phyloP scores from a whole-genome alignment of 2,113 vertebrate genomes.

The Sebastes fasciatus region DNA sequence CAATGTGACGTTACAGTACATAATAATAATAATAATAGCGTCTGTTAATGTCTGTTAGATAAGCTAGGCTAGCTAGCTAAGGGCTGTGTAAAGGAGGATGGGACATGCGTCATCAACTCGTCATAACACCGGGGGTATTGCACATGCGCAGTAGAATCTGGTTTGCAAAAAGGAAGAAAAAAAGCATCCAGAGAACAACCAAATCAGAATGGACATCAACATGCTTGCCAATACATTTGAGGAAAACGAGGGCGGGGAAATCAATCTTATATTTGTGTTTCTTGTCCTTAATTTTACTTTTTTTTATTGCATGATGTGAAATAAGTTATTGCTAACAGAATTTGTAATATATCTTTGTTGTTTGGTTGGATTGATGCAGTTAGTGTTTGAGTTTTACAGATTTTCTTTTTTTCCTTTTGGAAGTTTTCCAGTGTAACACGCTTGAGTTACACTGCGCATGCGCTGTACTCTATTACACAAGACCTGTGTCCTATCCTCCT shows the following conservation, averaged over 20 bases:
- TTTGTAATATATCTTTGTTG: slow-evolving; percentile 98
- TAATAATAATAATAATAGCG: no score
- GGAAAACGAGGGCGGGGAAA: slow-evolving; percentile 59
- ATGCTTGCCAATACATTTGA: slow-evolving; percentile 74
- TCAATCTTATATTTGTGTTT: slow-evolving; percentile 85
- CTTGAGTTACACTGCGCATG: no score
- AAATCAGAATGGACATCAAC: slow-evolving; percentile 67
- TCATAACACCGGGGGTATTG: no score
- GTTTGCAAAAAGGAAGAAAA: background rate
- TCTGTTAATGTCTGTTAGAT: no score
- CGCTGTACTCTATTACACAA: no score
- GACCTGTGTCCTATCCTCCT: no score
- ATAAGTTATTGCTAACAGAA: slow-evolving; percentile 99
- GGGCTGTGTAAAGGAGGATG: no score
- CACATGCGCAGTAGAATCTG: no score
- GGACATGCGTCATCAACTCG: no score
- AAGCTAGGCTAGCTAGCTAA: no score
- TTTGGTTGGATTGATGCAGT: slow-evolving; percentile 92
- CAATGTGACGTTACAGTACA: no score
- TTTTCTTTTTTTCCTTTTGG: slow-evolving; percentile 29
- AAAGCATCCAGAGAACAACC: slow-evolving; percentile 51
- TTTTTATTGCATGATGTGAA: slow-evolving; percentile 96
- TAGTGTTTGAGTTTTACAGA: slow-evolving; percentile 89
- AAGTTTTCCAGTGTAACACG: background rate
- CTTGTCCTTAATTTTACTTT: slow-evolving; percentile 89